Evolutionary conservation across 2,797 vertebrate genomes (phyloP), one percentile per base, ranked within the genome.

Genomic region (Psittacula derbiana): DNA sequence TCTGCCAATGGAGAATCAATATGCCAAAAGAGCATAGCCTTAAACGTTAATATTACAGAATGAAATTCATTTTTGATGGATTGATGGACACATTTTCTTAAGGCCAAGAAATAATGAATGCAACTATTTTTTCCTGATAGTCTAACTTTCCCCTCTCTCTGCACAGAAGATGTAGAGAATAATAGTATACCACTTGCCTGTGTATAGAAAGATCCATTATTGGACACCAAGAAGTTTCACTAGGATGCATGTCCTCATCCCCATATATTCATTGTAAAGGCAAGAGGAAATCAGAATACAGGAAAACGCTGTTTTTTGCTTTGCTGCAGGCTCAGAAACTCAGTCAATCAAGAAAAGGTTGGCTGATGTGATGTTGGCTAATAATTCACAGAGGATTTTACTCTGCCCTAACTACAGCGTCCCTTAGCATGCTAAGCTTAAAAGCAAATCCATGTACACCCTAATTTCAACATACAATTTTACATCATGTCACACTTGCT

Each of bases 1-100:
- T 75, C 90, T 93, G 91, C 95, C 97, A 97, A 97, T 93, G 96
- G 97, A 98, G 97, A 98, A 98, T 98, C 98, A 95, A 98, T 98
- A 98, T 6, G 8, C 94, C 95, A 97, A 96, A 97, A 98, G 88
- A 98, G 96, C 91, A 96, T 95, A 65, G 96, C 97, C 97, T 97
- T 97, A 98, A 98, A 98, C 78, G 84, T 97, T 98, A 98, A 98
- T 97, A 98, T 97, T 98, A 98, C 94, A 97, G 97, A 97, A 96
- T 97, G 97, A 98, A 97, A 97, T 97, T 98, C 65, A 46, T 67
- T 98, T 98, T 97, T 98, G 98, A 98, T 97, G 97, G 98, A 98
- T 98, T 96, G 96, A 97, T 94, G 76, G 94, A 88, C 94, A 88
- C 71, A 92, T 97, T 97, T 98, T 98, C 97, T 98, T 97, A 97